phyloP scores from a whole-genome alignment of 2,113 vertebrate genomes.

The Promerops cafer region DNA sequence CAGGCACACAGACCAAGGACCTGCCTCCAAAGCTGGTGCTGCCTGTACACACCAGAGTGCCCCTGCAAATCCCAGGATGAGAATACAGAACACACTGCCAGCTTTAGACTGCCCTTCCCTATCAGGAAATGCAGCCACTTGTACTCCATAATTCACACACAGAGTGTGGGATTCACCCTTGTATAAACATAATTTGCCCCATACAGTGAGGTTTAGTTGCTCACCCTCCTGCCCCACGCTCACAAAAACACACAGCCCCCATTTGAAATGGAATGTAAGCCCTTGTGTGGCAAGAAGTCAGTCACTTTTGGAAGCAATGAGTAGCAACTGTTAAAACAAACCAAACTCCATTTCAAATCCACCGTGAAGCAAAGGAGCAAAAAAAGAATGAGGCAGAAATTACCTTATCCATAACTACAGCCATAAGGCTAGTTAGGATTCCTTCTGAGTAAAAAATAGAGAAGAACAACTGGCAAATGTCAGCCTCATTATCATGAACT shows the following conservation, averaged over 20 bases:
- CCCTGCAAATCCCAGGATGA: neutral
- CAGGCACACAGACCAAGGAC: neutral
- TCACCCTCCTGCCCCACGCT: neutral
- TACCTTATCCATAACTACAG: conserved; percentile 20
- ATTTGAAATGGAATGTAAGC: neutral
- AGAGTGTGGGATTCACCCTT: neutral
- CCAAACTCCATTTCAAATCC: neutral
- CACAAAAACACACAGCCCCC: neutral
- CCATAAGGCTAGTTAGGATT: conserved; percentile 41
- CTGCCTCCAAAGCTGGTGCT: too few relatives aligned
- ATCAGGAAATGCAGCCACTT: neutral
- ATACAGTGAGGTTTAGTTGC: neutral
- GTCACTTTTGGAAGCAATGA: neutral
- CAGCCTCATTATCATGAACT: conserved; percentile 40
- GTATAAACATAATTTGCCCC: neutral
- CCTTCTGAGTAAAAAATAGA: conserved; percentile 61
- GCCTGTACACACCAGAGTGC: neutral
- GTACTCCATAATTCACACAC: neutral
- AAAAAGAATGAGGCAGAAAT: conserved; percentile 5
- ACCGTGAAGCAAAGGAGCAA: neutral
- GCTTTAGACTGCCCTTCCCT: neutral
- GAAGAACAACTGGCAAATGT: conserved; percentile 62
- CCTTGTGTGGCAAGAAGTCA: neutral
- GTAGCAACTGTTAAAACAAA: conserved; percentile 61
- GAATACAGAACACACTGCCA: neutral